A percentile compares a stretch with the other conserved stretches of the same genome.
Conservation (phyloP, 2,797 vertebrate genomes). For the Sebastes minor region DNA sequence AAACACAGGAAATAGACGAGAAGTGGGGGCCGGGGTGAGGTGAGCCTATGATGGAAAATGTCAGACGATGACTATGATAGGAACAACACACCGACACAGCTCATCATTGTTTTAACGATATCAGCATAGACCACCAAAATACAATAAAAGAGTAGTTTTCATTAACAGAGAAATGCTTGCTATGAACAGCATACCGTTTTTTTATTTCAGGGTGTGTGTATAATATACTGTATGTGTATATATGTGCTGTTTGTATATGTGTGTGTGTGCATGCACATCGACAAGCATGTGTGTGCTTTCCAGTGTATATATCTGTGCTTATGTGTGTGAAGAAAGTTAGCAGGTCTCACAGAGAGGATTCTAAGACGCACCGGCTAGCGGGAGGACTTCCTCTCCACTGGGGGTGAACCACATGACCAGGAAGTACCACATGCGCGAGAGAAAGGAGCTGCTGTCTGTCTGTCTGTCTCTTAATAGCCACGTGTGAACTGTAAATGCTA, state of each 20-base stretch:
- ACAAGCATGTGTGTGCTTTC: conserved; percentile 49
- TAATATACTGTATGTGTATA: conserved; percentile 6
- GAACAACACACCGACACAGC: conserved; percentile 60
- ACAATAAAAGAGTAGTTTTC: conserved; percentile 43
- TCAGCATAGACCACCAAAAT: conserved; percentile 58
- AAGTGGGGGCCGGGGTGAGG: neutral
- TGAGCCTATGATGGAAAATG: conserved; percentile 31
- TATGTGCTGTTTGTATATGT: conserved; percentile 16
- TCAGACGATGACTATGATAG: conserved; percentile 31
- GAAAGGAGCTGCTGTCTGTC: conserved; percentile 22
- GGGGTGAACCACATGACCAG: conserved; percentile 43
- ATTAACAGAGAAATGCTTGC: conserved; percentile 33
- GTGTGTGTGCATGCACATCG: conserved; percentile 24
- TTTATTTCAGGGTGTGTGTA: conserved; percentile 27
- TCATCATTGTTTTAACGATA: conserved; percentile 52
- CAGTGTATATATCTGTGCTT: conserved; percentile 35
- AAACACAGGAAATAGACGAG: conserved; percentile 37
- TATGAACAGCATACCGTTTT: conserved; percentile 19
- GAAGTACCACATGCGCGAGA: conserved; percentile 28
- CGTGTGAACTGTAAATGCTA: neutral
- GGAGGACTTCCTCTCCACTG: conserved; percentile 31
- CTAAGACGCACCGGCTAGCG: conserved; percentile 31
- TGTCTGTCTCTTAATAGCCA: conserved; percentile 34
- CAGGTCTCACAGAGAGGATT: conserved; percentile 33
- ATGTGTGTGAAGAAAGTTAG: conserved; percentile 25